Evolutionary conservation across 1,140 invertebrate species (phyloP), one percentile per base, ranked within the genome.

Genomic region (Globodera ellingtonae): DNA sequence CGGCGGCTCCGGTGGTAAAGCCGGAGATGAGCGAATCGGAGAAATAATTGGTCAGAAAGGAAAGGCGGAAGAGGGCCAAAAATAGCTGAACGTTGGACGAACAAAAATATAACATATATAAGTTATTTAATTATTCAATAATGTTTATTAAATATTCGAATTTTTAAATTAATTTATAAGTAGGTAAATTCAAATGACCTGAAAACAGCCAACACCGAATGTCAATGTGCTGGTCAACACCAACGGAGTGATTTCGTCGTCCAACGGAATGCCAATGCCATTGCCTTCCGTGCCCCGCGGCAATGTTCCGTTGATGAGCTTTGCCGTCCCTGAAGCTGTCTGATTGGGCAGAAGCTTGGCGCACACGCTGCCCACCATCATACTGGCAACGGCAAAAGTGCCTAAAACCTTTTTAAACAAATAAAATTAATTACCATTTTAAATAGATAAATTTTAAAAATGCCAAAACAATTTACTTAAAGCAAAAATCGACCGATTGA

Each of bases 401-500:
- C 87, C 86, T 87, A 35, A 69, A 84, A 50, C 46, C 15, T 56
- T 56, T 35, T 67, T 65, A 66, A 18, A 24, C 0, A 24, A 59
- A 59, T n/a, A 21, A 46, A 52, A 46, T 21, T 75, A 44, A 67
- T 62, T 62, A 18, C 3, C 18, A 67, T 15, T 67, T 13, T 56
- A 44, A 62, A 18, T 6, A 76, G 46, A 66, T 6, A 76, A 65
- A 66, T 67, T 65, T 35, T 0, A 15, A 56, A 24, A 74, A 6
- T 44, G 80, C 35, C 6, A 69, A 78, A 48, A 44, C 46, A 2
- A 35, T 35, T 35, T 35, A 35, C 35, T 35, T 35, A 35, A 35
- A 35, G 35, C 35, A 75, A 48, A 59, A 78, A 50, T 4, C 35
- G 81, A 85, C 90, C 91, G 78, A 91, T 86, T n/a, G 90, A 91